Base-by-base conservation (phyloP, 2,888 invertebrate genomes). In the Odontomyia ornata region DNA sequence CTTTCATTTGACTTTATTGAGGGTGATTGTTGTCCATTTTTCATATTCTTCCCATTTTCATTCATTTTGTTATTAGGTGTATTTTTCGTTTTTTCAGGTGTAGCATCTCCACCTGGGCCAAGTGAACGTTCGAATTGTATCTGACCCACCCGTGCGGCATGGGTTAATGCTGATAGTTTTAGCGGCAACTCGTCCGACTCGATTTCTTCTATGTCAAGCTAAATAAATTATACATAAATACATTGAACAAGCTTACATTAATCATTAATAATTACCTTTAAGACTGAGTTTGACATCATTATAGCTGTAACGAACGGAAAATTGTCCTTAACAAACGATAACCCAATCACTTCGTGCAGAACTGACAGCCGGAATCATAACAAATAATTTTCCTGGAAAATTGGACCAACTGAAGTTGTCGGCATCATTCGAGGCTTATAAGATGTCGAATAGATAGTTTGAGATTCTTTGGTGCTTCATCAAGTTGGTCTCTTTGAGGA, bases 151-250 rank as follows among this genome's bases (percentile, higher is more conserved):
- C 64, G 46, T 15, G 64, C 75, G 28, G 75, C 75, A 75, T 75
- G 57, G 30, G 28, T 75, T 47, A 75, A 64, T n/a, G 75, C 75
- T 1, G 75, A 75, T 21, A 60, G 18, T 75, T 75, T 75, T 1
- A 75, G 28, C n/a, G 75, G 47, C n/a, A 47, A 46, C 13, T 47
- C 43, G 28, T 75, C 75, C 18, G 75, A 75, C 47, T 62, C 75
- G 18, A 75, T 43, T 64, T 75, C 64, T 11, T 75, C 75, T 2
- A 75, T 36, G 25, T 75, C 64, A 13, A 62, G 47, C 75, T 75
- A 52, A 52, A 52, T 52, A n/a, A 15, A 52, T 9, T 52, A 18
- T 18, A 15, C 4, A 52, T 9, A 3, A 15, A 15, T n/a, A 25
- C 5, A 28, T 23, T 52, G 52, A 52, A 52, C n/a, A n/a, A n/a